These are phyloP conservation scores for Coregonus ussuriensis DNA, from an alignment of 2,797 vertebrate genomes.

Conservation along the genomic window DNA sequence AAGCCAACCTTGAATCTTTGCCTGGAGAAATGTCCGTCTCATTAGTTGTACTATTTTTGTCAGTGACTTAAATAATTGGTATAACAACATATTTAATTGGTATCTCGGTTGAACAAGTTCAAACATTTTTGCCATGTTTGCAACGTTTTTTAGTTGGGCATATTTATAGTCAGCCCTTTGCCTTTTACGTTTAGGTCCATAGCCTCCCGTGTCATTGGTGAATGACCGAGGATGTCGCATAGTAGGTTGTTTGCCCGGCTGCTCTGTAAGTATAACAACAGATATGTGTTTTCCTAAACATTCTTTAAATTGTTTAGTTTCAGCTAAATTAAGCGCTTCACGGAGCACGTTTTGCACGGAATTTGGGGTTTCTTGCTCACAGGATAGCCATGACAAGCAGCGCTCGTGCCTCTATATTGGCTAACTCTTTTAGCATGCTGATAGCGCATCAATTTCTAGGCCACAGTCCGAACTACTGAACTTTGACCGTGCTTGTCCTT, in stretches of 20 bases:
- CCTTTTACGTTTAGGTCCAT: constrained; percentile 53
- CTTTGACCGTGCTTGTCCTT: too few relatives aligned
- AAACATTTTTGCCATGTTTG: neutral
- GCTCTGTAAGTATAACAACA: constrained; percentile 76
- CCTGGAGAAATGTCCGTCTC: too few relatives aligned
- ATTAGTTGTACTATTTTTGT: too few relatives aligned
- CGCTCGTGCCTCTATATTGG: too few relatives aligned
- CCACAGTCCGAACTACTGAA: too few relatives aligned
- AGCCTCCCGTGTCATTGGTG: constrained; percentile 81
- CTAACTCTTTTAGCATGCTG: too few relatives aligned
- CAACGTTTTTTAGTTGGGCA: constrained; percentile 16
- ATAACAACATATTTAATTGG: neutral
- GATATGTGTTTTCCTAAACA: neutral
- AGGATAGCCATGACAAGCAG: too few relatives aligned
- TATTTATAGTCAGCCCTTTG: constrained; percentile 47
- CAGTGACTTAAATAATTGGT: too few relatives aligned
- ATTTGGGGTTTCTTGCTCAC: too few relatives aligned
- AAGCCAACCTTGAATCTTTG: too few relatives aligned
- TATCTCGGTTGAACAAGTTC: neutral
- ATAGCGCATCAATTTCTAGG: too few relatives aligned
- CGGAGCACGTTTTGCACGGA: too few relatives aligned
- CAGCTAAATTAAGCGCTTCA: neutral
- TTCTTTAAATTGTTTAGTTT: neutral
- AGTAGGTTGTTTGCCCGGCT: constrained; percentile 78
- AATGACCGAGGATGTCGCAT: constrained; percentile 86